Evolutionary conservation across 2,113 vertebrate species (phyloP).

Genomic region (Nasalis larvatus): DNA sequence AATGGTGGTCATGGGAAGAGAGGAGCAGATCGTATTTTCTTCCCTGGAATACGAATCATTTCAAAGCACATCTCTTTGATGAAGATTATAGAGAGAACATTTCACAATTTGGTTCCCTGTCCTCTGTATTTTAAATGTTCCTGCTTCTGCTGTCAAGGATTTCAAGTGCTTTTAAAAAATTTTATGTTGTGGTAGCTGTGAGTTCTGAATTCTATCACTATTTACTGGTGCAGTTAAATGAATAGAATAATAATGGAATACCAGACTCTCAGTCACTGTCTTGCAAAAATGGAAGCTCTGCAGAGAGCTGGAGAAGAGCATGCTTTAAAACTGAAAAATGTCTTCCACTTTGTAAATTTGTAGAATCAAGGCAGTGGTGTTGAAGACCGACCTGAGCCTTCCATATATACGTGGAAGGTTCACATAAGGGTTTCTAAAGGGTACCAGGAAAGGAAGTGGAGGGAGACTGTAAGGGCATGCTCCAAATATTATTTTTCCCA

Average conservation of each 20-base stretch:
- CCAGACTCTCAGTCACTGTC: background rate
- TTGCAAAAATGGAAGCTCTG: background rate
- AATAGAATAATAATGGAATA: slow-evolving; percentile 20
- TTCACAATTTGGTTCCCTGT: slow-evolving; percentile 8
- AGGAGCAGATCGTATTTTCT: background rate
- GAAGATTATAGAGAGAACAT: slow-evolving; percentile 24
- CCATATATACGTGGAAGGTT: background rate
- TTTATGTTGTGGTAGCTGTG: background rate
- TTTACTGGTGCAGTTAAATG: slow-evolving; percentile 1
- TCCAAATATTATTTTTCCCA: background rate
- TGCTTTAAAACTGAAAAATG: background rate
- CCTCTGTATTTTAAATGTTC: background rate
- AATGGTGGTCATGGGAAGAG: background rate
- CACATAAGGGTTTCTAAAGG: background rate
- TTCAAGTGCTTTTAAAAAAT: slow-evolving; percentile 19
- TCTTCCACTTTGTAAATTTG: background rate
- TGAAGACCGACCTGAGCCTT: background rate
- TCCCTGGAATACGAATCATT: background rate
- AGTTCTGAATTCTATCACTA: slow-evolving; percentile 8
- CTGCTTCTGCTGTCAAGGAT: slow-evolving; percentile 18
- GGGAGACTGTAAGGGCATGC: background rate
- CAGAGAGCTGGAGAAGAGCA: background rate
- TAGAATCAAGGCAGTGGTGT: background rate
- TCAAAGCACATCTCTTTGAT: background rate
- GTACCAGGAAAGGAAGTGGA: background rate